Conservation (phyloP, 2,888 invertebrate species). For the Erynnis tages region DNA sequence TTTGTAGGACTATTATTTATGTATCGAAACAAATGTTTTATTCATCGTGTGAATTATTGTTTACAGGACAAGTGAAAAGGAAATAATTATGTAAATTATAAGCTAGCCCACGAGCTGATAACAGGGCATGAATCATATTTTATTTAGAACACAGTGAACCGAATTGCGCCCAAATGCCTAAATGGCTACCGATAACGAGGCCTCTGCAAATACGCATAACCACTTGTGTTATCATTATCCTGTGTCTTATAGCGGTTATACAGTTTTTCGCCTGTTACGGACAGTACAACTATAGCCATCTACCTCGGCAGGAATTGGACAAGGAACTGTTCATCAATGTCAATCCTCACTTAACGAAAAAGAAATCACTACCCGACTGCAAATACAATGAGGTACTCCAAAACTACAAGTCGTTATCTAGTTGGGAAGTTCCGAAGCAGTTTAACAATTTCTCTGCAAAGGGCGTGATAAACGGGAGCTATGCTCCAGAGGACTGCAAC, state of each 20-base stretch:
- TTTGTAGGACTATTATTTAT: too few species aligned
- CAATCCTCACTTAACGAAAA: constrained; percentile 42
- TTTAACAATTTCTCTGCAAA: constrained; percentile 46
- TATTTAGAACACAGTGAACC: constrained; percentile 1
- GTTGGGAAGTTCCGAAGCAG: constrained; percentile 45
- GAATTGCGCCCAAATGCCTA: constrained; percentile 47
- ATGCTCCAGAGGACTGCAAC: constrained; percentile 55
- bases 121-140: constrained; percentile 5
- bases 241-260: constrained; percentile 46
- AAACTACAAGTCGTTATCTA: constrained; percentile 41
- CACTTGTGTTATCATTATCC: constrained; percentile 39
- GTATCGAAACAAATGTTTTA: too few species aligned
- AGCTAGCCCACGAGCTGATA: constrained; percentile 1
- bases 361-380: constrained; percentile 48
- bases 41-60: too few species aligned
- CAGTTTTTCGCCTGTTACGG: constrained; percentile 49
- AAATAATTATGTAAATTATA: too few species aligned
- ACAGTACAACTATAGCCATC: constrained; percentile 50
- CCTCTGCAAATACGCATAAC: constrained; percentile 47
- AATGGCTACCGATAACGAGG: constrained; percentile 43
- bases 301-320: constrained; percentile 45
- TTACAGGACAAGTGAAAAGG: too few species aligned
- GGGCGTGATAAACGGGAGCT: constrained; percentile 59
- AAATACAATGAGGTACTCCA: constrained; percentile 54
- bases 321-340: constrained; percentile 45